A percentile compares a stretch with the other conserved stretches of the same genome.
These are phyloP conservation scores for Pandion haliaetus DNA, from an alignment of 2,113 vertebrate genomes.

Conservation along the genomic window DNA sequence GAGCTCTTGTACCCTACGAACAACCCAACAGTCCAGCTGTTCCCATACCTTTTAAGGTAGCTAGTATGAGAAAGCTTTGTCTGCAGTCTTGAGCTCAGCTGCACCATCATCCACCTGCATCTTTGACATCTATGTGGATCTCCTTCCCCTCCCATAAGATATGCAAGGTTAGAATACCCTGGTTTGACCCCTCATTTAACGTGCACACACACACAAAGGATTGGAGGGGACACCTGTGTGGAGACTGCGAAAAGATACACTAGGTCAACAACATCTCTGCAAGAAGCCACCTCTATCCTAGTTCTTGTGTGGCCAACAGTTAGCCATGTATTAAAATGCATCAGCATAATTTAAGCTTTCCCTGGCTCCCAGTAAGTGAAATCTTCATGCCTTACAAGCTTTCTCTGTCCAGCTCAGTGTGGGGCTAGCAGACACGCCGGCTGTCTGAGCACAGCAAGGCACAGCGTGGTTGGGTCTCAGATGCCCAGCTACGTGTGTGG, in stretches of 20 bases:
- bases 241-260: background rate
- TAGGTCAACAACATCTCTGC: background rate
- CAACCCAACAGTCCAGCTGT: background rate
- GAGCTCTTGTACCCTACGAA: background rate
- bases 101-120: background rate
- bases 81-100: background rate
- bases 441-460: accelerated
- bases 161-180: background rate
- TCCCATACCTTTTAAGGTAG: background rate
- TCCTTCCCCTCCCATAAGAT: background rate
- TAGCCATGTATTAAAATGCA: background rate
- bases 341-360: background rate
- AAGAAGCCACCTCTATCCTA: background rate
- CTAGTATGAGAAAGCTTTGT: background rate
- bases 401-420: accelerated
- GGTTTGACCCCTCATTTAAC: accelerated
- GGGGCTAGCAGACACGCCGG: accelerated
- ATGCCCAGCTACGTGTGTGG: accelerated
- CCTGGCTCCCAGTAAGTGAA: background rate
- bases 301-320: background rate
- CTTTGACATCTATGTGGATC: background rate
- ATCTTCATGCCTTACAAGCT: background rate
- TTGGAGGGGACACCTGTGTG: background rate
- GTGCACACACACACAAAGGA: accelerated
- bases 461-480: accelerated